Evolutionary conservation across 2,888 invertebrate genomes (phyloP).

Genomic region (Xylocampa areola): DNA sequence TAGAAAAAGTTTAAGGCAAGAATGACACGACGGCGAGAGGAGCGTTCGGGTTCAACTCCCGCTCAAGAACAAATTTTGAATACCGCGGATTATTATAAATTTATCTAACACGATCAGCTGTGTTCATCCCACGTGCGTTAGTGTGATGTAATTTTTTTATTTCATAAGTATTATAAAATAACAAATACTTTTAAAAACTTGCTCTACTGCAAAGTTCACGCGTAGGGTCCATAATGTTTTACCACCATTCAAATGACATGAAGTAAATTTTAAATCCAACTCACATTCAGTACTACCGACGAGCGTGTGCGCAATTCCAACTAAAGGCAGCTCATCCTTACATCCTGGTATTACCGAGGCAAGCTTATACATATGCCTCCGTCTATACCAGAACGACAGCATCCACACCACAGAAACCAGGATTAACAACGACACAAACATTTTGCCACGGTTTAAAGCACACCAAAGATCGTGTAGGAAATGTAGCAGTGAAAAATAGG

Average conservation of each 20-base stretch:
- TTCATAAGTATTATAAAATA: no score
- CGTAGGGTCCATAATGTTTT: not conserved
- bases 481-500: no score
- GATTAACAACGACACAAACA: conserved; percentile 72
- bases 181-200: no score
- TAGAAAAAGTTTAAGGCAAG: no score
- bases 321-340: conserved; percentile 64
- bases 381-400: conserved; percentile 66
- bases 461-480: conserved; percentile 23
- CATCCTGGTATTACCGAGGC: conserved; percentile 65
- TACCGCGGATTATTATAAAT: no score
- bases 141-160: no score
- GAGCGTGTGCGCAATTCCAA: conserved; percentile 73
- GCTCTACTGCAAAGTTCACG: no score
- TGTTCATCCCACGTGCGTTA: no score
- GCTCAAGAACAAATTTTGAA: no score
- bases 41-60: no score
- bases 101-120: no score
- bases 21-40: no score
- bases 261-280: conserved; percentile 19
- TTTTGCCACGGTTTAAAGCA: conserved; percentile 45
- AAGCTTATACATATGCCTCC: conserved; percentile 74
- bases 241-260: not conserved
- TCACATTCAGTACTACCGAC: conserved; percentile 75
- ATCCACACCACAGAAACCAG: conserved; percentile 64